A percentile compares a stretch with the other conserved stretches of the same genome.
Evolutionary conservation across 2,888 invertebrate genomes (phyloP).

Genomic region (Helobdella robusta): DNA sequence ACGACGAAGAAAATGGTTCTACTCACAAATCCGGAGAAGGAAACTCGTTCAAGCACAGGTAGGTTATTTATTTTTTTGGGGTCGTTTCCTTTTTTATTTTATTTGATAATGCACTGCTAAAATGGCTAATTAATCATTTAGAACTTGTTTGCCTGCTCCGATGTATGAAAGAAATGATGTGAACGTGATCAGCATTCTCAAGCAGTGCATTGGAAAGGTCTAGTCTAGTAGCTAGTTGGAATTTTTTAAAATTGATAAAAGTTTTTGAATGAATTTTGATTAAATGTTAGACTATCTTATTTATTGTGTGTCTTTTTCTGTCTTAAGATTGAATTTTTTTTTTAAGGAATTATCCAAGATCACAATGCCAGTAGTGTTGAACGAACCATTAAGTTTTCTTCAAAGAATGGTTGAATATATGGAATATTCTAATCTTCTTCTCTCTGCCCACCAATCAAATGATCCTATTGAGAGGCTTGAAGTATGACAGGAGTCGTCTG

Average conservation of each 20-base stretch:
- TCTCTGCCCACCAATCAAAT: slow-evolving; percentile 65
- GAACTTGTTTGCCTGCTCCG: slow-evolving; percentile 46
- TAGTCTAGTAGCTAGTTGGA: not conserved
- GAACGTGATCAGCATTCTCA: slow-evolving; percentile 79
- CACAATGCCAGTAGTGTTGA: slow-evolving; percentile 91
- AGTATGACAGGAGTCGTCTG: no score
- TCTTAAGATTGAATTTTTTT: not conserved
- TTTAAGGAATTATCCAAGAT: slow-evolving; percentile 54
- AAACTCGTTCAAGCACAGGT: no score
- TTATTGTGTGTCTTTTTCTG: not conserved
- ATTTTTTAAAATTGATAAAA: not conserved
- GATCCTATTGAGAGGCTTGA: slow-evolving; percentile 74
- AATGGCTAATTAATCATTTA: no score
- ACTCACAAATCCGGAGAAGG: no score
- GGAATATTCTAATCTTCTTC: slow-evolving; percentile 72
- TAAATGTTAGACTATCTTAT: not conserved
- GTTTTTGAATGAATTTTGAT: not conserved
- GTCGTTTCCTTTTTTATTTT: no score
- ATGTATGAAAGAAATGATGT: slow-evolving; percentile 57
- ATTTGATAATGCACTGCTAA: no score
- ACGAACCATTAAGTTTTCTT: slow-evolving; percentile 86
- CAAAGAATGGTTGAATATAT: slow-evolving; percentile 87
- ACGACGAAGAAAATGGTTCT: no score
- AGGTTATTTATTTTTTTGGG: no score
- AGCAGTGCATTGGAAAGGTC: slow-evolving; percentile 65